These are phyloP conservation scores for Propithecus perrieri DNA, from an alignment of 2,797 vertebrate species.

Conservation along the genomic window DNA sequence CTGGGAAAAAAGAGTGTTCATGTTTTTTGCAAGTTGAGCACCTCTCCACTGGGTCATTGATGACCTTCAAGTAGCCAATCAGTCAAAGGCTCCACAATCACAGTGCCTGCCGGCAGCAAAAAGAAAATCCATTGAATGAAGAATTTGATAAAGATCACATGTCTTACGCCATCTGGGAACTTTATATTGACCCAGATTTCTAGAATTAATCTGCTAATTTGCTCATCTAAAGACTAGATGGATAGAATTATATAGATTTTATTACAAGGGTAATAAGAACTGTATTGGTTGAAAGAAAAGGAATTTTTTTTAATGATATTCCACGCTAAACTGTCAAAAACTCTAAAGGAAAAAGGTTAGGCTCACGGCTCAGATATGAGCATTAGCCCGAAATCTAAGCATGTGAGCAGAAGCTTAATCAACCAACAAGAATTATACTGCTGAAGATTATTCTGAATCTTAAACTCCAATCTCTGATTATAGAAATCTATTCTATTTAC, in stretches of 20 bases:
- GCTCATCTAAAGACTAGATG: slow-evolving; percentile 31
- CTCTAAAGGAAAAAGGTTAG: neutral
- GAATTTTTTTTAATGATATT: slow-evolving; percentile 10
- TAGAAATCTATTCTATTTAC: neutral
- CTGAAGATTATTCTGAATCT: neutral
- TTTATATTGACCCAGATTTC: slow-evolving; percentile 42
- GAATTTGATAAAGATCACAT: slow-evolving; percentile 32
- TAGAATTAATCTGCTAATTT: slow-evolving; percentile 50
- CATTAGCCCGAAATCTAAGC: neutral
- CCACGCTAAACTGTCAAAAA: slow-evolving; percentile 29
- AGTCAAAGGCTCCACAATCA: neutral
- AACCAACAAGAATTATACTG: neutral
- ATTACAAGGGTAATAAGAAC: neutral
- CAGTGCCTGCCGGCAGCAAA: neutral
- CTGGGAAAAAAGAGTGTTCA: neutral
- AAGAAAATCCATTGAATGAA: slow-evolving; percentile 10
- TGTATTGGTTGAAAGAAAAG: neutral
- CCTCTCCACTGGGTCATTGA: neutral
- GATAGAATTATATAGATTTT: slow-evolving; percentile 43
- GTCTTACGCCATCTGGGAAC: slow-evolving; percentile 17
- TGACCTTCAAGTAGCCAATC: neutral
- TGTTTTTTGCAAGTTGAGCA: slow-evolving; percentile 21
- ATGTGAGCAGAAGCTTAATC: neutral
- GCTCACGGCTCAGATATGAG: neutral
- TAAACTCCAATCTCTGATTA: neutral